Base-by-base conservation (phyloP, 2,888 invertebrate species). In the Philereme transversata region DNA sequence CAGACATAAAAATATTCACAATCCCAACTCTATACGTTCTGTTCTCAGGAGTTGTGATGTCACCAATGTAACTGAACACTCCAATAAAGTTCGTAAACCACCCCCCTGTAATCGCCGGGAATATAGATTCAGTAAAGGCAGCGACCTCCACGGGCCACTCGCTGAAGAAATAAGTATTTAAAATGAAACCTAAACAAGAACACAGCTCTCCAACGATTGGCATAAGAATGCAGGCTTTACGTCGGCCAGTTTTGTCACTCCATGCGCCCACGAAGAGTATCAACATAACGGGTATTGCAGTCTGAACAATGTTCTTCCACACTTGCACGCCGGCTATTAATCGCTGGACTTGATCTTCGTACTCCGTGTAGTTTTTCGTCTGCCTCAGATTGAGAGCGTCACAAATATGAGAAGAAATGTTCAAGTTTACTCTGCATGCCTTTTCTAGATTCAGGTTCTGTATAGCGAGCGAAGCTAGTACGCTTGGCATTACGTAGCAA, bases 21-120 rank as follows among this genome's bases (percentile, higher is more conserved):
- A 98, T 94, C 5, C 97, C 97, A 44, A 98, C 96, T 71, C 98
- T 92, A 22, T 97, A 91, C 0, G 98, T 98, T 70, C 97, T 93
- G 53, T 95, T 95, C 78, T 97, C 96, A 54, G 94, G 93, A 0
- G 96, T 95, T 1, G 97, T 97, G 9, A 97, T 95, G 77, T 98
- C 97, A 44, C 96, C 96, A 52, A 98, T 95, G 81, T 97, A 98
- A 84, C 97, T 97, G 86, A 97, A 96, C 54, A 97, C 95, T 9
- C 97, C 97, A 93, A 97, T 96, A 73, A 97, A 95, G 94, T 97
- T 97, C 10, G 96, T 96, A 80, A 96, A 97, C 97, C 97, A 97
- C 4, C 97, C 97, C 7, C 97, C 96, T 0, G 96, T 96, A 2
- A 97, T 84, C 0, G 96, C 96, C 0, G 97, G 97, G 79, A 97